Evolutionary conservation across 2,888 invertebrate genomes (phyloP), one percentile per base, ranked within the genome.

Genomic region (Papilio elwesi): DNA sequence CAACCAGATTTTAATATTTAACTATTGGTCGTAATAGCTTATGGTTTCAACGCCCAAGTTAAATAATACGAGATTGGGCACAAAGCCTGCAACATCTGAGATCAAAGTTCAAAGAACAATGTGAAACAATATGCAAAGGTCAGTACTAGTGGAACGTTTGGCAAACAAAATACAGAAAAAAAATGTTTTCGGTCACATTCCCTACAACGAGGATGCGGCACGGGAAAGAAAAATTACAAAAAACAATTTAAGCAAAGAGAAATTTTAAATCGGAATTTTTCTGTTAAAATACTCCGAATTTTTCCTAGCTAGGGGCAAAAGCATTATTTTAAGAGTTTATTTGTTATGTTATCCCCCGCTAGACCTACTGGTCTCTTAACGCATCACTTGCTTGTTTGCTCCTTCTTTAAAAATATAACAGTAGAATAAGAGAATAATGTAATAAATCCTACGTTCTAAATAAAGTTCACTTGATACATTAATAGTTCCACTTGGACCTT

Each of bases 401-500:
- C 26, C 26, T 26, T 26, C 26, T 26, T 26, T 26, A 26, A 26
- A 1, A 26, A 26, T 26, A 26, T 2, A 26, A 26, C 26, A 26
- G 26, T 26, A 26, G 26, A 26, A 26, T 26, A 2, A 26, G 26
- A 26, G 1, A 26, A 26, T 1, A 26, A 26, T 26, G 26, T 26
- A 26, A 26, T 26, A 4, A 26, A 26, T 26, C 1, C 26, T 26
- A 26, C 4, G 4, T 55, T 13, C 38, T n/a, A 38, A 57, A 57
- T 57, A 57, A 59, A 59, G 57, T 36, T 59, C 57, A 13, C 13
- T 59, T 59, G 57, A 38, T 59, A 57, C 57, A 57, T 57, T 13
- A 55, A 55, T 38, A 59, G 7, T 59, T 59, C 57, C 59, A 51
- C 53, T 63, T 43, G 70, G 63, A 70, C 62, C 52, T 52, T 52